These are phyloP conservation scores for Podarcis raffonei DNA, from an alignment of 2,113 vertebrate species.

Conservation along the genomic window DNA sequence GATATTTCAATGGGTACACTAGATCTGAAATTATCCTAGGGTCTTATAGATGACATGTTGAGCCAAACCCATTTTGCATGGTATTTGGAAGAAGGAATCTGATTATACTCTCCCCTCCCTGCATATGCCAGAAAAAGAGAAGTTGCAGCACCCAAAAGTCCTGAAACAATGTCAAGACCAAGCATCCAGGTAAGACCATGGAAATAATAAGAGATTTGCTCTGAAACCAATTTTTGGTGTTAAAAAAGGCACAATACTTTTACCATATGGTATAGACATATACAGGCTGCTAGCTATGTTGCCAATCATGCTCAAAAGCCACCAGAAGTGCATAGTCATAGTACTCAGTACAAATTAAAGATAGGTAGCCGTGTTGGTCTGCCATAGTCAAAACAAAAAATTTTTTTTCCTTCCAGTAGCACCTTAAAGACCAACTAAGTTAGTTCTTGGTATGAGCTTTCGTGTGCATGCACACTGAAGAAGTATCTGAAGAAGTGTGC, in stretches of 20 bases:
- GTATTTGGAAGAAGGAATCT: neutral
- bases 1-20: neutral
- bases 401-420: no score
- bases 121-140: slow-evolving; percentile 24
- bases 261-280: neutral
- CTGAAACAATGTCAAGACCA: slow-evolving; percentile 36
- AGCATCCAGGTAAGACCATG: slow-evolving; percentile 55
- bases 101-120: slow-evolving; percentile 1
- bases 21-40: neutral
- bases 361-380: no score
- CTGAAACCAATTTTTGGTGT: neutral
- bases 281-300: no score
- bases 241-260: neutral
- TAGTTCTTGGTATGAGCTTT: no score
- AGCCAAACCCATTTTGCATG: neutral
- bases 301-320: no score
- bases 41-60: neutral
- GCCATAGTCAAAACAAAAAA: no score
- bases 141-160: slow-evolving; percentile 14
- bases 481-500: no score
- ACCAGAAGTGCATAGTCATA: no score
- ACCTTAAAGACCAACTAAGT: no score
- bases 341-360: no score
- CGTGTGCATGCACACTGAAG: no score
- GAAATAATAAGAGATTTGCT: neutral